Percentiles rank a stretch among this genome's conserved stretches.
Conservation (phyloP, 2,113 vertebrate species). For the Struthio camelus region DNA sequence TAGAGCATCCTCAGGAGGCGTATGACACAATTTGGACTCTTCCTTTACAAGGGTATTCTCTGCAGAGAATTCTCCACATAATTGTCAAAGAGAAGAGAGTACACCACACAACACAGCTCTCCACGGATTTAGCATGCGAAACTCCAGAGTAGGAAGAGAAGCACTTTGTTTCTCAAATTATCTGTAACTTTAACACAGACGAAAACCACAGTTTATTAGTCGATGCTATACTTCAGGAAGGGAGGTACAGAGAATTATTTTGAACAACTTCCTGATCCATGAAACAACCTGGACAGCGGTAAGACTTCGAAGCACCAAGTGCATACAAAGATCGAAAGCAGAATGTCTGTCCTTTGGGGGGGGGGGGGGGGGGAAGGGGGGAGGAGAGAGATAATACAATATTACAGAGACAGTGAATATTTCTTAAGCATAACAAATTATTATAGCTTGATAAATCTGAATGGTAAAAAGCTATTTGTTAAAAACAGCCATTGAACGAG, state of each 20-base stretch:
- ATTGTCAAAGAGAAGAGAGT: neutral
- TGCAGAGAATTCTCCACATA: neutral
- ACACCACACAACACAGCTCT: neutral
- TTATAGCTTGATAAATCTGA: neutral
- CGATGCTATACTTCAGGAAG: neutral
- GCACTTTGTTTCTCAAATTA: neutral
- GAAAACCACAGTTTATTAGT: neutral
- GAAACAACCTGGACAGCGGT: neutral
- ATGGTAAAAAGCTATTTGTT: neutral
- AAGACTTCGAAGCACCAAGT: neutral
- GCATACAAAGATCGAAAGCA: neutral
- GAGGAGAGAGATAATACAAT: too few species aligned
- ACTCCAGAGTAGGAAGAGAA: neutral
- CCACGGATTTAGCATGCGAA: neutral
- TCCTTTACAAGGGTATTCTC: neutral
- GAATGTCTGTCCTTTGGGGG: neutral
- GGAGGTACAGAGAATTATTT: neutral
- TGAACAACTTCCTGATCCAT: neutral
- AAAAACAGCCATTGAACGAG: neutral
- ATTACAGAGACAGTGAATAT: neutral
- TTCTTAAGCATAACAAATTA: conserved; percentile 10
- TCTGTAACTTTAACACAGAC: neutral
- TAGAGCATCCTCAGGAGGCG: neutral
- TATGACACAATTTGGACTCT: neutral
- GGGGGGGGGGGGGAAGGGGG: too few species aligned